These are phyloP conservation scores for Drosophila anceps DNA, from an alignment of 2,888 invertebrate species.

Conservation along the genomic window DNA sequence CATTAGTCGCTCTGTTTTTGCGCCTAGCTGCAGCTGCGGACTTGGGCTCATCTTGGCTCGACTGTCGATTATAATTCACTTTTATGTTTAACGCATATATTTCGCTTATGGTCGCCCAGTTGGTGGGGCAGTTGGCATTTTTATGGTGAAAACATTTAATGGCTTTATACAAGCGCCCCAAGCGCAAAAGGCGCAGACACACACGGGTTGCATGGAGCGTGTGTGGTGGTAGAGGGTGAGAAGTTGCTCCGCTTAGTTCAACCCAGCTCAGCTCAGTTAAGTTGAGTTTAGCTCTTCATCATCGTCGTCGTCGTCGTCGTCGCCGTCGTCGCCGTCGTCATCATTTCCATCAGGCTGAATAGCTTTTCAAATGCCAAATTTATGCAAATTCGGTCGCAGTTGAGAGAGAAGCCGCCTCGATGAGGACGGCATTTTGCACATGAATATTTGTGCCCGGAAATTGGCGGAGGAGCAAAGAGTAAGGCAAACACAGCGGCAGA, in stretches of 20 bases:
- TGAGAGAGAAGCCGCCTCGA: constrained; percentile 26
- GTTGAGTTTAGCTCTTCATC: constrained; percentile 59
- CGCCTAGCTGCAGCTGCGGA: constrained; percentile 19
- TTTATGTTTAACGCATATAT: constrained; percentile 43
- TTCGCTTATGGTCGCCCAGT: constrained; percentile 26
- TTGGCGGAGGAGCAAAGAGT: constrained; percentile 10
- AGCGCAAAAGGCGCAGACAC: constrained; percentile 7
- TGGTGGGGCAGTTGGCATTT: constrained; percentile 46
- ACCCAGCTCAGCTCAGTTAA: constrained; percentile 52
- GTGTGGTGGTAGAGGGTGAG: neutral
- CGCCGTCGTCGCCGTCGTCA: constrained; percentile 58
- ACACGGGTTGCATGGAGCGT: neutral
- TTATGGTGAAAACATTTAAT: constrained; percentile 70
- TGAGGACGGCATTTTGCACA: constrained; percentile 67
- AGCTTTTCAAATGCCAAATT: constrained; percentile 78
- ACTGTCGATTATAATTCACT: constrained; percentile 51
- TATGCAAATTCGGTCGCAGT: constrained; percentile 72
- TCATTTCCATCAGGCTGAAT: constrained; percentile 77
- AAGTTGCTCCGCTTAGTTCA: constrained; percentile 18
- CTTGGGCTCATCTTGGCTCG: constrained; percentile 18
- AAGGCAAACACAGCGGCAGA: neutral
- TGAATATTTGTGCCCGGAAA: constrained; percentile 69
- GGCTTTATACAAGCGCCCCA: constrained; percentile 55
- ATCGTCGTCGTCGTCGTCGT: constrained; percentile 46
- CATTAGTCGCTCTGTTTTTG: neutral